phyloP scores from a whole-genome alignment of 1,140 invertebrate genomes.

The Drosophila ohnishii region DNA sequence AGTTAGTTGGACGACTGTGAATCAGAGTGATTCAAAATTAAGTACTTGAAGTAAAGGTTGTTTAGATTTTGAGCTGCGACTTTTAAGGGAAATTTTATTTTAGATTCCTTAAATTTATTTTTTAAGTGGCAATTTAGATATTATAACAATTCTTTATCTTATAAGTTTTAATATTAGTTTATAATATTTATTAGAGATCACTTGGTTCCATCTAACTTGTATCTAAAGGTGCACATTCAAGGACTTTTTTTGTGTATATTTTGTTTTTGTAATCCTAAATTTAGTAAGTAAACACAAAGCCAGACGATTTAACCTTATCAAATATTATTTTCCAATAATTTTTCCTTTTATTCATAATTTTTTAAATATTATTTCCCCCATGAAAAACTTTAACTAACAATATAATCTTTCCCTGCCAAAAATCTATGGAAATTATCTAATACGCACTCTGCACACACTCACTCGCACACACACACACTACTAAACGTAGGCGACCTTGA shows the following conservation, averaged over 20 bases:
- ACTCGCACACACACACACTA: constrained; percentile 25
- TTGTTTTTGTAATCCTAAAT: neutral
- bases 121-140: neutral
- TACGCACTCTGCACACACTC: constrained; percentile 53
- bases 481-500: constrained; percentile 65
- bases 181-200: neutral
- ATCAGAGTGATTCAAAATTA: neutral
- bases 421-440: constrained; percentile 73
- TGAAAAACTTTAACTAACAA: constrained; percentile 22
- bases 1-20: constrained; percentile 1
- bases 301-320: neutral
- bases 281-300: neutral
- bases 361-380: constrained; percentile 12
- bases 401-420: constrained; percentile 52
- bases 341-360: neutral
- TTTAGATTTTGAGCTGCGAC: neutral
- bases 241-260: neutral
- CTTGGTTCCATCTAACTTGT: neutral
- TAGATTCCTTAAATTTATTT: neutral
- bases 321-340: neutral
- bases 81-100: neutral
- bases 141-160: neutral
- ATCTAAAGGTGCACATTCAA: neutral
- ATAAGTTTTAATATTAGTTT: neutral
- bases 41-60: neutral